These are phyloP conservation scores for Hypocryptadius cinnamomeus DNA, from an alignment of 2,113 vertebrate genomes.

Conservation along the genomic window DNA sequence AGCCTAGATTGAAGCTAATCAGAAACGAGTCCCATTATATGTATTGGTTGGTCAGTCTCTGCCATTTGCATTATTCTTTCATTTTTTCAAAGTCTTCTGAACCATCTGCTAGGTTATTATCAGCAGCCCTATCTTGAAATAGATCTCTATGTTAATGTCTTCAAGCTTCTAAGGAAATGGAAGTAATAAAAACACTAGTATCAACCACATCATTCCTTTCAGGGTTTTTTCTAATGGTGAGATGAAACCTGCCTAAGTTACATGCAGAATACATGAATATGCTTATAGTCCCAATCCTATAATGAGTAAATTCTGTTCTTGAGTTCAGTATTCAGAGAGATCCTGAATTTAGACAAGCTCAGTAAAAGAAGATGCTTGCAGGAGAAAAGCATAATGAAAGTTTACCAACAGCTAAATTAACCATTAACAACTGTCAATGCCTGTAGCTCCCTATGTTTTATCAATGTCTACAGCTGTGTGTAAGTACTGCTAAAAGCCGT, in stretches of 20 bases:
- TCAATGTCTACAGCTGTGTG: slow-evolving; percentile 52
- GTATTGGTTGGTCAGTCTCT: neutral
- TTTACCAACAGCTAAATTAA: slow-evolving; percentile 61
- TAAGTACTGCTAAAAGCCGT: neutral
- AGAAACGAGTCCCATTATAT: neutral
- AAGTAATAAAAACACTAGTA: neutral
- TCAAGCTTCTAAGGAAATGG: neutral
- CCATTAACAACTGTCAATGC: slow-evolving; percentile 48
- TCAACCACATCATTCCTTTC: neutral
- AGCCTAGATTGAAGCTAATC: neutral
- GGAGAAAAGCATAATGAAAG: slow-evolving; percentile 43
- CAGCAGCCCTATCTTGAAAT: neutral
- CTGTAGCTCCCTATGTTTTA: slow-evolving; percentile 27
- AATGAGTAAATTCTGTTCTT: neutral
- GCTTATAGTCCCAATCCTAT: neutral
- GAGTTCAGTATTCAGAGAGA: neutral
- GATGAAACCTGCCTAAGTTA: neutral
- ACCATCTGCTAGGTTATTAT: neutral
- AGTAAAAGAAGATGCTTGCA: slow-evolving; percentile 9
- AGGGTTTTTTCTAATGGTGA: neutral
- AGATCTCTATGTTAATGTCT: neutral
- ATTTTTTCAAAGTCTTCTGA: neutral
- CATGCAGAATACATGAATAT: neutral
- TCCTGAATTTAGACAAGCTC: neutral
- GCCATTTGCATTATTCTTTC: neutral